A percentile compares a stretch with the other conserved stretches of the same genome.
Evolutionary conservation across 1,140 invertebrate species (phyloP).

Genomic region (Palaemon carinicauda): DNA sequence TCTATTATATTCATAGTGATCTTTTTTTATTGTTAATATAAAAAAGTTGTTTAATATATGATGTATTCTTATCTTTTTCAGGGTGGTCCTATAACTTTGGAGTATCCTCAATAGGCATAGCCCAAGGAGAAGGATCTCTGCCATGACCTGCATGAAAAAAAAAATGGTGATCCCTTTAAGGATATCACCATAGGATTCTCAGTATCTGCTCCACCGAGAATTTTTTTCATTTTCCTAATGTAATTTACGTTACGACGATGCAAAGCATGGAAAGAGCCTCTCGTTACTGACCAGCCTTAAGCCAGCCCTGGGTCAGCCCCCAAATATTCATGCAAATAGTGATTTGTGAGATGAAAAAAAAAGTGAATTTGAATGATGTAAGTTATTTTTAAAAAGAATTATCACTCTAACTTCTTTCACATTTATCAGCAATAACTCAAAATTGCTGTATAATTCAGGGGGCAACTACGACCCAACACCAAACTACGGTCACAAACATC

Average conservation of each 20-base stretch:
- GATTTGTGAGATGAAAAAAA: not conserved
- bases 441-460: too few species aligned
- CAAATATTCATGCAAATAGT: not conserved
- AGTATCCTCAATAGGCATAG: conserved; percentile 22
- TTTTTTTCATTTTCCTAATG: not conserved
- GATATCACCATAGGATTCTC: conserved; percentile 18
- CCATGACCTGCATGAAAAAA: conserved; percentile 21
- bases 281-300: conserved; percentile 42
- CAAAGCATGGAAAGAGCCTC: not conserved
- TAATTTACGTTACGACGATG: not conserved
- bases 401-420: too few species aligned
- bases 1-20: too few species aligned
- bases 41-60: not conserved
- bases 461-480: not conserved
- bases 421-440: too few species aligned
- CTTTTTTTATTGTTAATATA: not conserved
- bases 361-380: not conserved
- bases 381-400: not conserved
- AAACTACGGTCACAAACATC: conserved; percentile 43
- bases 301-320: conserved; percentile 21
- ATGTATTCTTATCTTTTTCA: not conserved
- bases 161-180: not conserved
- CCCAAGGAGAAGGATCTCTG: conserved; percentile 18
- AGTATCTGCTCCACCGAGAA: not conserved
- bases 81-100: conserved; percentile 32